Percentiles rank a stretch among this genome's conserved stretches.
Evolutionary conservation across 2,888 invertebrate species (phyloP).

Genomic region (Tetranychus piercei): DNA sequence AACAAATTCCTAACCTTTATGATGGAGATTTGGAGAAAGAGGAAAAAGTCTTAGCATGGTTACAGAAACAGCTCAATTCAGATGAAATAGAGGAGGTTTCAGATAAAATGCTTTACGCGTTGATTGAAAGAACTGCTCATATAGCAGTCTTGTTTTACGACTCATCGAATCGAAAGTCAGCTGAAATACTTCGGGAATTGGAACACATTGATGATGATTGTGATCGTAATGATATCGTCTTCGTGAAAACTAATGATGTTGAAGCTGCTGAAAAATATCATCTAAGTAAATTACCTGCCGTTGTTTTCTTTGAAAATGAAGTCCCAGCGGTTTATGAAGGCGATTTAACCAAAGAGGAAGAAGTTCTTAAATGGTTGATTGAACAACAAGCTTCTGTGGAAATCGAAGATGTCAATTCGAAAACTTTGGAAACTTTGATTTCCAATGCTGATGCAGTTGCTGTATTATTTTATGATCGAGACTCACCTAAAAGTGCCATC

Average conservation of each 20-base stretch:
- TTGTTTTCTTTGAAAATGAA: slow-evolving; percentile 74
- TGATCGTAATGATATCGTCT: slow-evolving; percentile 65
- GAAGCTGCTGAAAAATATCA: slow-evolving; percentile 79
- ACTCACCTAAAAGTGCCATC: slow-evolving; percentile 31
- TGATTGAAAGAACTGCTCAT: slow-evolving; percentile 59
- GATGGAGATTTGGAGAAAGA: slow-evolving; percentile 76
- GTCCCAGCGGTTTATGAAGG: slow-evolving; percentile 69
- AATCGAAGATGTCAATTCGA: slow-evolving; percentile 69
- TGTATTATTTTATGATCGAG: slow-evolving; percentile 50
- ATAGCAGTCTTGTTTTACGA: slow-evolving; percentile 80
- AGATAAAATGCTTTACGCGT: slow-evolving; percentile 65
- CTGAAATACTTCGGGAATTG: slow-evolving; percentile 52
- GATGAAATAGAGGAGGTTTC: slow-evolving; percentile 34
- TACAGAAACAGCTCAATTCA: slow-evolving; percentile 52
- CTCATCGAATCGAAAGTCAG: slow-evolving; percentile 30
- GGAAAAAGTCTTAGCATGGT: slow-evolving; percentile 86
- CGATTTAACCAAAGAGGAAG: slow-evolving; percentile 52
- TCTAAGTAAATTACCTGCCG: slow-evolving; percentile 56
- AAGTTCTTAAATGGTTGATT: slow-evolving; percentile 74
- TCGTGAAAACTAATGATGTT: slow-evolving; percentile 75
- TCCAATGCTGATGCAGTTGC: slow-evolving; percentile 74
- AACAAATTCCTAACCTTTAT: slow-evolving; percentile 75
- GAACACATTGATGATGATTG: slow-evolving; percentile 88
- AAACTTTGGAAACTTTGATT: slow-evolving; percentile 59
- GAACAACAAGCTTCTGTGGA: slow-evolving; percentile 75